These are phyloP conservation scores for Microctenopoma steveboyesi DNA, from an alignment of 2,797 vertebrate species.

Conservation along the genomic window DNA sequence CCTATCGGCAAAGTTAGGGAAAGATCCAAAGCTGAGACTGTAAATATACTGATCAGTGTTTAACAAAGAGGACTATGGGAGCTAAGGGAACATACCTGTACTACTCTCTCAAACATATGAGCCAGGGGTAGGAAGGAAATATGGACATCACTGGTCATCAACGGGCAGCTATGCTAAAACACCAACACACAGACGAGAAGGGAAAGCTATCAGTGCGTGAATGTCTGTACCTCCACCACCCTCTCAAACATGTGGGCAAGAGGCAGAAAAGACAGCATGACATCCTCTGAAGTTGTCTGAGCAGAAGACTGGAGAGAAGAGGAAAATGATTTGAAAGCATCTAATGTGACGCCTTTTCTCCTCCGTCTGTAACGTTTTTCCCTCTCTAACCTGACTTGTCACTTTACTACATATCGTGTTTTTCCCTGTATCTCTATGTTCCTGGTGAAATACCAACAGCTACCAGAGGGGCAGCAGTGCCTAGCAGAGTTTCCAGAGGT, in stretches of 20 bases:
- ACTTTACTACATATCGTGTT: too few species aligned
- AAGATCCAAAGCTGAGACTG: neutral
- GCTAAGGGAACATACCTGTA: conserved; percentile 77
- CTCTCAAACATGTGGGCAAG: conserved; percentile 92
- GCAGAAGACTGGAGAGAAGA: conserved; percentile 30
- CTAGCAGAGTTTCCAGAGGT: neutral
- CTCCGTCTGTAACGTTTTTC: neutral
- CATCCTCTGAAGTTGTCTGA: conserved; percentile 78
- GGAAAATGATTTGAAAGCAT: neutral
- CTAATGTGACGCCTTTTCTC: neutral
- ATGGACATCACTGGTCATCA: conserved; percentile 73
- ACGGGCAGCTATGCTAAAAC: conserved; percentile 67
- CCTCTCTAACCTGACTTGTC: too few species aligned
- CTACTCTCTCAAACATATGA: conserved; percentile 85
- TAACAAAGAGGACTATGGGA: neutral
- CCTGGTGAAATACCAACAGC: neutral
- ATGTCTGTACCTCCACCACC: conserved; percentile 86
- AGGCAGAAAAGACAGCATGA: conserved; percentile 91
- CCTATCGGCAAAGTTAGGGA: conserved; percentile 69
- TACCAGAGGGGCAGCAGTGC: neutral
- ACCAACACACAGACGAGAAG: conserved; percentile 8
- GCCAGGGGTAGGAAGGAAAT: conserved; percentile 87
- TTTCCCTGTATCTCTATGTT: neutral
- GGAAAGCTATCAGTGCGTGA: neutral
- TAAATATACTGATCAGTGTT: neutral